These are phyloP conservation scores for Pantherophis guttatus DNA, from an alignment of 2,113 vertebrate genomes.

Conservation along the genomic window DNA sequence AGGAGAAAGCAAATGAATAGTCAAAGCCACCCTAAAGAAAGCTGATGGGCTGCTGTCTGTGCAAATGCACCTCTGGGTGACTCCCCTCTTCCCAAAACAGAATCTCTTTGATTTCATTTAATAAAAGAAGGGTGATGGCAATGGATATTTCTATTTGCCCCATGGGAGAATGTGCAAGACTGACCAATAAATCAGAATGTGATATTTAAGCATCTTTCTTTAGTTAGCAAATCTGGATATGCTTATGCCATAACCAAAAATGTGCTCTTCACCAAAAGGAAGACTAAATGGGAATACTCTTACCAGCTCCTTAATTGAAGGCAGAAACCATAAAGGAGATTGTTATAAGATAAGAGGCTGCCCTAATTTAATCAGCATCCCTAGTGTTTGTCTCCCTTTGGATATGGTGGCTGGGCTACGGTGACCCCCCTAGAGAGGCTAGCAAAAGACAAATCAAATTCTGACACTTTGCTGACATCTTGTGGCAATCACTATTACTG, in stretches of 20 bases:
- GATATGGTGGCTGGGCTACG: not conserved
- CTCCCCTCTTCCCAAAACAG: not conserved
- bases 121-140: not conserved
- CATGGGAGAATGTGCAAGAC: not conserved
- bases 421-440: not conserved
- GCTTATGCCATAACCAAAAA: too few species aligned
- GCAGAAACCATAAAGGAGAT: not conserved
- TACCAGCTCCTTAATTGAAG: not conserved
- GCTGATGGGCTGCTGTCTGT: too few species aligned
- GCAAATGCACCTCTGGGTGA: not conserved
- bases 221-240: not conserved
- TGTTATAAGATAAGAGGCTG: not conserved
- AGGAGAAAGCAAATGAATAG: too few species aligned
- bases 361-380: not conserved
- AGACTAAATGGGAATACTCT: not conserved
- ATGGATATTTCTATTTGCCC: not conserved
- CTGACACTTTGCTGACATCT: not conserved
- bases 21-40: too few species aligned
- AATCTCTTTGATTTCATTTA: not conserved
- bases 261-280: too few species aligned
- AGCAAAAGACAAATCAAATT: not conserved
- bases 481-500: not conserved
- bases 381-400: not conserved
- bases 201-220: not conserved
- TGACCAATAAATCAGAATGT: not conserved